A percentile compares a stretch with the other conserved stretches of the same genome.
These are phyloP conservation scores for Papilio polyxenes DNA, from an alignment of 1,140 invertebrate genomes.

Conservation along the genomic window DNA sequence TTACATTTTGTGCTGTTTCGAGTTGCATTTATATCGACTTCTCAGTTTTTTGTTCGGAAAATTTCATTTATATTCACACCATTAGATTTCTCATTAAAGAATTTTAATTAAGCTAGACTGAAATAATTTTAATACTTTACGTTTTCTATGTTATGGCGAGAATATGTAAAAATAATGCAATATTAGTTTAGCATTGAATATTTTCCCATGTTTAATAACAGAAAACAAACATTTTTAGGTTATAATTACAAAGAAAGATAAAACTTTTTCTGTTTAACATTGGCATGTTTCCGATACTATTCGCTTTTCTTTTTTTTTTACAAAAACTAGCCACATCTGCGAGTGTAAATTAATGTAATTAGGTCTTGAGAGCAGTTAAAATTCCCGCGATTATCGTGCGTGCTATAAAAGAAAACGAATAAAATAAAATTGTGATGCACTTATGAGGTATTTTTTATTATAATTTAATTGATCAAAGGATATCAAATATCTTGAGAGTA, in stretches of 20 bases:
- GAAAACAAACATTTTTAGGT: too few species aligned
- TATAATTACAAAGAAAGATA: neutral
- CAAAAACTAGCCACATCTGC: neutral
- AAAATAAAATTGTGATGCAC: neutral
- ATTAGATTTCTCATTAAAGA: neutral
- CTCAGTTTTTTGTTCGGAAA: neutral
- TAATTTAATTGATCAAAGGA: neutral
- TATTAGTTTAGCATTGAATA: too few species aligned
- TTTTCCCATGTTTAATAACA: too few species aligned
- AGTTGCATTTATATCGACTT: neutral
- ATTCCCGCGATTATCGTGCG: neutral
- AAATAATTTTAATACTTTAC: too few species aligned
- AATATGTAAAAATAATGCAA: too few species aligned
- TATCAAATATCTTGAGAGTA: neutral
- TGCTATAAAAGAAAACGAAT: neutral
- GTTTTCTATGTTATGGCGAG: too few species aligned
- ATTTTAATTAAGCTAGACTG: too few species aligned
- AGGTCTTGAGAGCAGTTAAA: neutral
- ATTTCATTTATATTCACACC: neutral
- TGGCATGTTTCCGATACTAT: neutral
- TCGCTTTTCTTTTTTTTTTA: slow-evolving; percentile 7
- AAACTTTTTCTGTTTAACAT: neutral
- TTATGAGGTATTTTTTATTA: neutral
- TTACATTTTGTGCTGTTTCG: neutral
- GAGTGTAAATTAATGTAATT: slow-evolving; percentile 9